Conservation (phyloP, 2,113 vertebrate species). For the Trematocara stigmaticum region DNA sequence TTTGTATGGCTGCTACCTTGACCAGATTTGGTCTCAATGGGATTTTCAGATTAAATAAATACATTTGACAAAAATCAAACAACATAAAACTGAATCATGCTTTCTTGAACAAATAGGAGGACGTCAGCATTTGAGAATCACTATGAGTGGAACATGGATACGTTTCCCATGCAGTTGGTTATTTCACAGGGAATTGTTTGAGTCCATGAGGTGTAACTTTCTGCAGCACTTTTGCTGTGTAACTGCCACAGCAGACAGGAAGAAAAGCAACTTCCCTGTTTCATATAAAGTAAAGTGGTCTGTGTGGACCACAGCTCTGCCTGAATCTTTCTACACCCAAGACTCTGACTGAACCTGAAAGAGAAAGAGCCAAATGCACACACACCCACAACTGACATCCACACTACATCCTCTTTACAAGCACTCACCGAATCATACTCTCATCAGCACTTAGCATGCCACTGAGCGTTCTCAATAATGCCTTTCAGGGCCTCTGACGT, state of each 20-base stretch:
- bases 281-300: constrained; percentile 9
- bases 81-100: background rate
- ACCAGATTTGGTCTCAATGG: background rate
- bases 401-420: constrained; percentile 7
- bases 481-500: background rate
- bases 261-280: constrained; percentile 56
- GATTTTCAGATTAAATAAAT: background rate
- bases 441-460: constrained; percentile 39
- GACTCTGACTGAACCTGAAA: constrained; percentile 25
- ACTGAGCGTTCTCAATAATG: constrained; percentile 1
- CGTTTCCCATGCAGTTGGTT: background rate
- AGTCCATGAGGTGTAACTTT: background rate
- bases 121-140: background rate
- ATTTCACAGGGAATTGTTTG: background rate
- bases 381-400: background rate
- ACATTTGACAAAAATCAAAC: background rate
- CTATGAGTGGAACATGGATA: background rate
- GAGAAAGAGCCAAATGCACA: constrained; percentile 15
- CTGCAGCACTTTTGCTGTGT: background rate
- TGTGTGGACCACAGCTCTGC: background rate
- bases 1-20: background rate
- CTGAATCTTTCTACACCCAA: background rate
- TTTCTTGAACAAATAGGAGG: background rate
- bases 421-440: constrained; percentile 31
- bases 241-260: constrained; percentile 29